Evolutionary conservation across 2,113 vertebrate species (phyloP).

Genomic region (Tachycineta bicolor): DNA sequence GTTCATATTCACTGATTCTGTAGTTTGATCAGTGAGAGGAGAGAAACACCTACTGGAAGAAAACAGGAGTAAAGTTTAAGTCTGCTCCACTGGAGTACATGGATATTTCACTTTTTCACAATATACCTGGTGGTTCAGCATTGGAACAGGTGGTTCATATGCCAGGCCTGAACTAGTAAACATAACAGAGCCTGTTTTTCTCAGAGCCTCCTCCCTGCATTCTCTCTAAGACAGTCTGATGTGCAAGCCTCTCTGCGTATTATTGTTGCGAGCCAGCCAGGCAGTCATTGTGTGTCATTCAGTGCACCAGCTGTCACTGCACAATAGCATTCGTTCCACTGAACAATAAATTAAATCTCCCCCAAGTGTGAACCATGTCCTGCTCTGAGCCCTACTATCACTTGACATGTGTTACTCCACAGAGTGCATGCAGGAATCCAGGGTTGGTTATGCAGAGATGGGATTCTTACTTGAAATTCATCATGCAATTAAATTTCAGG

Average conservation of each 20-base stretch:
- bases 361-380: not conserved
- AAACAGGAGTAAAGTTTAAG: not conserved
- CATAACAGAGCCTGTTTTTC: not conserved
- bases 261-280: slow-evolving; percentile 53
- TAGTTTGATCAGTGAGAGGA: not conserved
- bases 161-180: not conserved
- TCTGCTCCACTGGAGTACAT: not conserved
- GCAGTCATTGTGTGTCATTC: slow-evolving; percentile 31
- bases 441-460: not conserved
- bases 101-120: not conserved
- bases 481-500: not conserved
- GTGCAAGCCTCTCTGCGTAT: slow-evolving; percentile 4
- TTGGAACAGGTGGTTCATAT: not conserved
- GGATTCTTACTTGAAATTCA: not conserved
- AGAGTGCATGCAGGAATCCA: not conserved
- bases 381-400: slow-evolving; percentile 9
- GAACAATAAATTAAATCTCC: slow-evolving; percentile 54
- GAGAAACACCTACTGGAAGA: not conserved
- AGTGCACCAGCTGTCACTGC: slow-evolving; percentile 60
- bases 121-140: not conserved
- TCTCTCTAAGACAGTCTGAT: slow-evolving; percentile 19
- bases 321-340: slow-evolving; percentile 60
- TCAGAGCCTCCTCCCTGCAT: not conserved
- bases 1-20: not conserved
- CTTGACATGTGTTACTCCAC: slow-evolving; percentile 11